Base-by-base conservation (phyloP, 2,888 invertebrate genomes). In the Phaonia tiefii region DNA sequence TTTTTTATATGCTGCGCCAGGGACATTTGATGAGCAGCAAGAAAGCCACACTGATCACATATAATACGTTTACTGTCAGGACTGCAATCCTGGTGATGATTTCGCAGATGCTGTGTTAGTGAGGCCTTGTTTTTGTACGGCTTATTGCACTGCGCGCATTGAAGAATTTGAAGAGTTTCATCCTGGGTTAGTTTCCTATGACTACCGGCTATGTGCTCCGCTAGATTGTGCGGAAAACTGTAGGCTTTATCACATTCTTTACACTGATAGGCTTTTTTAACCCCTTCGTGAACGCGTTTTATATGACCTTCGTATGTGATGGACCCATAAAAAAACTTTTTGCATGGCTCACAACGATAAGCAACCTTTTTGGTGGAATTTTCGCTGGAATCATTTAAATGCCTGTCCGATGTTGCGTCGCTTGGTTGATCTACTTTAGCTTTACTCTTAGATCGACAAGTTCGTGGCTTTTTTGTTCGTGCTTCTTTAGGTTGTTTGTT, bases 11-110 rank as follows among this genome's bases (percentile, higher is more conserved):
- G 84, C 4, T 80, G 65, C 0, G 76, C 54, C 15, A 83, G 49
- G 7, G 79, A 79, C 44, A 75, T 69, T 31, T 71, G 69, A 66
- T 67, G 63, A 4, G 79, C 76, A 3, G 82, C 83, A 22, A 81
- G 70, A 15, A 78, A 83, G 20, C 81, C 84, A 11, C 83, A 84
- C 10, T 79, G 80, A 13, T 84, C 84, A 67, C 84, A 84, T 66
- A 81, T 77, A 1, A 74, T 72, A 44, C 70, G 77, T 46, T 37
- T 20, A 22, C 42, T 63, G 15, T 11, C 11, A 5, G 63, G 3
- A 39, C 15, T 37, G 11, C 42, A 22, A 22, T 51, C 10, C 1
- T 73, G 67, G 58, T 84, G 84, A 15, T 74, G 60, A 73, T 11
- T 60, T 66, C 31, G n/a, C 20, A 79, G 13, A 66, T 81, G 81